Base-by-base conservation (phyloP, 2,113 vertebrate species). In the Chamaetylas fuelleborni region DNA sequence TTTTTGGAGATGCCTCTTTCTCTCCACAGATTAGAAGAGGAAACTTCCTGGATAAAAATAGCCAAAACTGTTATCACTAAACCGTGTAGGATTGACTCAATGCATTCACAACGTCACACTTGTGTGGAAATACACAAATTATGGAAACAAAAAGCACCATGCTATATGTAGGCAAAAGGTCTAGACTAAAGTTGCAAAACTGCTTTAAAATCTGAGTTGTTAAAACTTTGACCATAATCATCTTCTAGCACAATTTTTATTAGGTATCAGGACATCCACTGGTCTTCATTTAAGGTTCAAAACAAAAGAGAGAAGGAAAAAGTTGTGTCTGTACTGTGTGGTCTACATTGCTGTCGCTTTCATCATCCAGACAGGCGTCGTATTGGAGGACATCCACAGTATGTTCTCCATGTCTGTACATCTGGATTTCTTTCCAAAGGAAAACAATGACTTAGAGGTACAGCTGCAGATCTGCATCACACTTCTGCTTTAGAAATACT, bases 1-100 rank as follows among this genome's bases (percentile, higher is more conserved):
- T 38, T 60, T 62, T 51, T 64, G 40, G 48, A 74, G 24, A 40
- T 26, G 4, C 1, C 12, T 82, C 28, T 80, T 90, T 64, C 42
- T 84, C 31, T 73, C 10, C 23, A 50, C 12, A 73, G 36, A 48
- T 65, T 48, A 18, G 11, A 67, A 72, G 2, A 69, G 12, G 10
- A 90, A 76, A 14, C 0, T 33, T 70, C 6, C 47, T 31, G 12
- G 24, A 28, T 53, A 54, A 77, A 90, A 65, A 23, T 36, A 73
- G 22, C 4, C 65, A 42, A 61, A 80, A 72, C 9, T 18, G 25
- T 4, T 25, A 91, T 45, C 6, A 54, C 24, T 18, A 65, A 81
- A 48, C 5, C 26, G 53, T 0, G 0, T 2, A 48, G 29, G 24
- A 87, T 4, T 76, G 12, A 29, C 6, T 67, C 15, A 38, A 24